Conservation (phyloP, 2,113 vertebrate genomes). For the Silurus glanis region DNA sequence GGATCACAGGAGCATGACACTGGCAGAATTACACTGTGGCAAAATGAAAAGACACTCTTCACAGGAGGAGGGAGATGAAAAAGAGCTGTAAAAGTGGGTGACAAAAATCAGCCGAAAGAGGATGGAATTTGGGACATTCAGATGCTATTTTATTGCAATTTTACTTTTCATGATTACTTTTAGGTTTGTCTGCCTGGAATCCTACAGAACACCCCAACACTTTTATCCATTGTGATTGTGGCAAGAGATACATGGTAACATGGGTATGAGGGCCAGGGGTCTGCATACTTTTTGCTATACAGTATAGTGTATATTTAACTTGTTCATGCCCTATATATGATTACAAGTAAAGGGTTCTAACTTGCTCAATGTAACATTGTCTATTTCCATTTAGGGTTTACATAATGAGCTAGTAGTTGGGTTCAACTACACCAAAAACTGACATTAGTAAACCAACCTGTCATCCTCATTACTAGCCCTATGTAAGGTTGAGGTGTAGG, state of each 20-base stretch:
- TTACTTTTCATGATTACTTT: too few species aligned
- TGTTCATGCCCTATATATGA: background rate
- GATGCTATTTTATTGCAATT: too few species aligned
- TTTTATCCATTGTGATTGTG: too few species aligned
- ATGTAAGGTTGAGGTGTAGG: too few species aligned
- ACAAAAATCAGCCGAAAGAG: background rate
- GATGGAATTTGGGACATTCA: too few species aligned
- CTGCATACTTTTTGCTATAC: background rate
- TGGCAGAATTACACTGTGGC: conserved; percentile 34
- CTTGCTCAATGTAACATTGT: background rate
- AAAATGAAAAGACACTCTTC: conserved; percentile 22
- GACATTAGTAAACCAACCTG: background rate
- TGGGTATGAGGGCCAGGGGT: too few species aligned
- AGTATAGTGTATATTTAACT: background rate
- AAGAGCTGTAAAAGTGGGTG: conserved; percentile 1
- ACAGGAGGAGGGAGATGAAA: background rate
- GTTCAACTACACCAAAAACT: background rate
- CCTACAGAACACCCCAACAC: too few species aligned
- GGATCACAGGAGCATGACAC: conserved; percentile 35
- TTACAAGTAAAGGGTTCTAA: background rate
- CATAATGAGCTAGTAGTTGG: background rate
- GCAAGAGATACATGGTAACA: too few species aligned
- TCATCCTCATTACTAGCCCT: too few species aligned
- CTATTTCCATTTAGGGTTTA: background rate
- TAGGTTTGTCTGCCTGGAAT: too few species aligned